Evolutionary conservation across 1,140 invertebrate species (phyloP).

Genomic region (Asbolus verrucosus): DNA sequence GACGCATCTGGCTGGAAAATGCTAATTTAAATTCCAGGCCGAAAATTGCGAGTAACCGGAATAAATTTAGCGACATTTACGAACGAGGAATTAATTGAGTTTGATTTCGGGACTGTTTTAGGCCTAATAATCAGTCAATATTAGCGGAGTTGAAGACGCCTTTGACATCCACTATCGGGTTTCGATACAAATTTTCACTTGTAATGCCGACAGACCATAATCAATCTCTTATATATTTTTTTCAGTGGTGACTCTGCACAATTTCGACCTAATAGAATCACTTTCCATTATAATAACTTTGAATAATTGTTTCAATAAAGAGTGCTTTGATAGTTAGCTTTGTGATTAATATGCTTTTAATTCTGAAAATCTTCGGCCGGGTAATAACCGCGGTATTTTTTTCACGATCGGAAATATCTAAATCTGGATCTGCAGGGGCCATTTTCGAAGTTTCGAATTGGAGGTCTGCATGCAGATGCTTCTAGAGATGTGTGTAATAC

Average conservation of each 20-base stretch:
- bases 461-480: conserved; percentile 12
- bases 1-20: conserved; percentile 59
- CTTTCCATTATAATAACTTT: conserved; percentile 59
- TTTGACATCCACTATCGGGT: conserved; percentile 55
- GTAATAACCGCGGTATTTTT: no score
- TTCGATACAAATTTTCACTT: conserved; percentile 56
- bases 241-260: conserved; percentile 55
- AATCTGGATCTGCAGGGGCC: no score
- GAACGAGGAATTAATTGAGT: conserved; percentile 53
- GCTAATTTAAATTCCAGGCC: conserved; percentile 57
- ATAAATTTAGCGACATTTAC: conserved; percentile 47
- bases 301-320: conserved; percentile 59
- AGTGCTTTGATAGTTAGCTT: conserved; percentile 39
- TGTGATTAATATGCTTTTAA: conserved; percentile 48
- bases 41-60: conserved; percentile 48
- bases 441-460: conserved; percentile 8
- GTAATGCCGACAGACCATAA: conserved; percentile 56
- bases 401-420: no score
- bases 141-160: conserved; percentile 28
- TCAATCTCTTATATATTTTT: conserved; percentile 52
- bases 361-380: no score
- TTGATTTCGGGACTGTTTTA: conserved; percentile 42
- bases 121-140: conserved; percentile 38
- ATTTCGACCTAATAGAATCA: conserved; percentile 59
- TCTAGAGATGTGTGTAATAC: conserved; percentile 27